Base-by-base conservation (phyloP, 2,888 invertebrate species). In the Cetonia aurata region DNA sequence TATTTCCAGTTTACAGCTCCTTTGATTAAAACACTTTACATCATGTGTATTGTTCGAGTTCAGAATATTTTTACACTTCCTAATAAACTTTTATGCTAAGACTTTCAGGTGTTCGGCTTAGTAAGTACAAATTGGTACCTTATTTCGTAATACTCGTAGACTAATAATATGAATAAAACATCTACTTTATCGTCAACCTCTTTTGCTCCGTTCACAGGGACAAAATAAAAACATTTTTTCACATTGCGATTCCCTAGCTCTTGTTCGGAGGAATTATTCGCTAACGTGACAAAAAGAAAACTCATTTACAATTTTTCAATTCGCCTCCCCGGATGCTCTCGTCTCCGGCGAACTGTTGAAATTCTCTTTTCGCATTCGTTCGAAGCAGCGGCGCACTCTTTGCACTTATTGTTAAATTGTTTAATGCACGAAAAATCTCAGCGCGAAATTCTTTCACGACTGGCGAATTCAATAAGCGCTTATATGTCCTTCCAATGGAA, bases 231-330 rank as follows among this genome's bases (percentile, higher is more conserved):
- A 19, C 53, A 53, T 53, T 53, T 53, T 52, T 31, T 53, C 53
- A 1, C 53, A 25, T 53, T 53, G 25, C 53, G 53, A 53, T n/a
- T 6, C 17, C 4, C 19, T 25, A 53, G 53, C 53, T 31, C 25
- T 53, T 53, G 53, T 19, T 31, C 53, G 19, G 25, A 53, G 25
- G 31, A 53, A 53, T 53, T 53, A 53, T 53, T 53, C 53, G 53
- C 31, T 19, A 53, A 53, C 53, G 31, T 53, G 25, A 53, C 53
- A 53, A 53, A 53, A 53, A 53, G 53, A 53, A 53, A 53, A 53
- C 53, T 53, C 25, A 53, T 53, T 53, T 53, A 53, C 53, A 53
- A 53, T 53, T 53, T 53, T 53, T 53, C 53, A 53, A 53, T 53
- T 53, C 25, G 19, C 10, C n/a, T 53, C 53, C 8, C 9, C 53